Evolutionary conservation across 2,888 invertebrate species (phyloP).

Genomic region (Marronus borbonicus): DNA sequence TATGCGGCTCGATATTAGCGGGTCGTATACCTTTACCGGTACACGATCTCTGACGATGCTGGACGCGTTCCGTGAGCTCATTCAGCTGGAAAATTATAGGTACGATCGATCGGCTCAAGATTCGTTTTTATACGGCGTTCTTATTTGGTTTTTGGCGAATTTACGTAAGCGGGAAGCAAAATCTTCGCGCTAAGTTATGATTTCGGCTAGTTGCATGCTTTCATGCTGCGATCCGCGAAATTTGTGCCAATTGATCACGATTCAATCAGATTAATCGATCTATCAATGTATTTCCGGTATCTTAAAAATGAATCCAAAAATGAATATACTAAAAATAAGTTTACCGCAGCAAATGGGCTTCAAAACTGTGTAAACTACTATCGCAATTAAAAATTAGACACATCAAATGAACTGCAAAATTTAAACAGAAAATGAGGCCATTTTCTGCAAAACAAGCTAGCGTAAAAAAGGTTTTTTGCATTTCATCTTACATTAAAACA

Average conservation of each 20-base stretch:
- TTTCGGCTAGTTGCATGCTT: background rate
- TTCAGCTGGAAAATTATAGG: slow-evolving; percentile 22
- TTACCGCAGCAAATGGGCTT: no score
- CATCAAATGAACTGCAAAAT: no score
- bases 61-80: slow-evolving; percentile 8
- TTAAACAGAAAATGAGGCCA: no score
- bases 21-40: slow-evolving; percentile 18
- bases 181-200: background rate
- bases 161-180: background rate
- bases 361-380: no score
- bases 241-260: background rate
- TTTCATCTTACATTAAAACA: no score
- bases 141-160: background rate
- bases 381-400: no score
- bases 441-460: no score
- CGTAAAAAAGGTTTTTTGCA: no score
- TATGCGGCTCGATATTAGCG: background rate
- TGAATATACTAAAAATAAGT: no score
- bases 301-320: no score
- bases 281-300: no score
- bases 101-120: background rate
- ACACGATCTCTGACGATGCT: slow-evolving; percentile 10
- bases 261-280: no score
- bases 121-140: background rate
- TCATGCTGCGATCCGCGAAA: background rate